A percentile compares a stretch with the other conserved stretches of the same genome.
These are phyloP conservation scores for Brachyhypopomus gauderio DNA, from an alignment of 2,113 vertebrate species.

Conservation along the genomic window DNA sequence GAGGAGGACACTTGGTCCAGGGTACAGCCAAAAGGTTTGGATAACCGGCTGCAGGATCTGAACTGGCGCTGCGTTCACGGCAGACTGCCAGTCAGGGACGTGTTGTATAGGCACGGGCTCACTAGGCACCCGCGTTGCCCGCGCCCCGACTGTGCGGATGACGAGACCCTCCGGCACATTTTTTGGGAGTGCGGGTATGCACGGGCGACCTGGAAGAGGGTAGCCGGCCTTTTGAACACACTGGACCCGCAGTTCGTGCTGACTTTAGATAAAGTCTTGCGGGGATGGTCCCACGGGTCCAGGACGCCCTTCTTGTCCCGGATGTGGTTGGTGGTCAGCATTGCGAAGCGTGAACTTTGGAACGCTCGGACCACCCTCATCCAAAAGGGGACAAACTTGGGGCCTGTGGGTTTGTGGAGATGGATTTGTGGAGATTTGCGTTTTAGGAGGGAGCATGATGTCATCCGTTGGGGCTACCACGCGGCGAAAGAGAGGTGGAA, in stretches of 20 bases:
- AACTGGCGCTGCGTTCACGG: too few species aligned
- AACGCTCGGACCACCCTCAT: too few species aligned
- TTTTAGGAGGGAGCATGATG: background rate
- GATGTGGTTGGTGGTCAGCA: too few species aligned
- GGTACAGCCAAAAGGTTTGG: too few species aligned
- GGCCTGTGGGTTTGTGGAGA: background rate
- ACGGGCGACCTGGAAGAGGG: background rate
- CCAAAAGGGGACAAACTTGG: background rate
- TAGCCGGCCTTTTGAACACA: background rate
- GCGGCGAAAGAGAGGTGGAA: slow-evolving; percentile 1
- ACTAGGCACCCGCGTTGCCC: too few species aligned
- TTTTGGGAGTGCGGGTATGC: background rate
- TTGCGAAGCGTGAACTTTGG: too few species aligned
- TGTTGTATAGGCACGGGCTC: background rate
- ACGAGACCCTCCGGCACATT: too few species aligned
- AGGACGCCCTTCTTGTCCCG: too few species aligned
- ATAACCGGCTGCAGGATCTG: too few species aligned
- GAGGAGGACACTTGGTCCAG: background rate
- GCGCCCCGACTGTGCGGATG: too few species aligned
- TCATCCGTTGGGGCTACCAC: background rate
- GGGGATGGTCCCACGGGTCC: too few species aligned
- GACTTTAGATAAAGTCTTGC: background rate
- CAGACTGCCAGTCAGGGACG: too few species aligned
- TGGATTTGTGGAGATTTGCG: background rate
- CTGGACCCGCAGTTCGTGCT: background rate